Conservation (phyloP, 2,797 vertebrate species). For the Melanogrammus aeglefinus region DNA sequence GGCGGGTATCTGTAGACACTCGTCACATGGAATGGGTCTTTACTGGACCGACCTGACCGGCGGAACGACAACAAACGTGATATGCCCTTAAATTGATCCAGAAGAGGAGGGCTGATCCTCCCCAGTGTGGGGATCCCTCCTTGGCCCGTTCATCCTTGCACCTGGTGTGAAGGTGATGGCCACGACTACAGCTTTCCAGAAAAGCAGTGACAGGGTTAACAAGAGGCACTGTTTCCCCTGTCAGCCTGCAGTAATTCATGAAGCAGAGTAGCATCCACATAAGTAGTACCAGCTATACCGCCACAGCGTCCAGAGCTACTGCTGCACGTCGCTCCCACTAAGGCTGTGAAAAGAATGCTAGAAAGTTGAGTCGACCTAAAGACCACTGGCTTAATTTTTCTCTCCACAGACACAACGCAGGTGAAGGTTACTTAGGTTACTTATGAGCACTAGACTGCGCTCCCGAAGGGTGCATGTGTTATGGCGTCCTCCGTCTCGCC, state of each 20-base stretch:
- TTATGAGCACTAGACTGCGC: background rate
- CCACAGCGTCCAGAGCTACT: background rate
- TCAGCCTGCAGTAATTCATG: background rate
- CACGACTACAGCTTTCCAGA: background rate
- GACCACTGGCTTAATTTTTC: no score
- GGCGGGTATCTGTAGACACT: no score
- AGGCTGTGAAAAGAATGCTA: no score
- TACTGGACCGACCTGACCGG: no score
- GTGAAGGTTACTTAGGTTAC: no score
- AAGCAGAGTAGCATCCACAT: background rate
- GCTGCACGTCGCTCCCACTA: no score
- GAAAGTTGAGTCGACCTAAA: no score
- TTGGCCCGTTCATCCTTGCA: background rate
- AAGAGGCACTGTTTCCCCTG: background rate
- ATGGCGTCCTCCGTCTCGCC: background rate
- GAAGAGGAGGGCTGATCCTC: no score
- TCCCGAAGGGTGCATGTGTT: background rate
- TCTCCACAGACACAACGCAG: background rate
- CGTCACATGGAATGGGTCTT: no score
- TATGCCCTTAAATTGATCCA: no score
- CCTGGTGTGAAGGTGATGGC: background rate
- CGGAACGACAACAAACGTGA: no score
- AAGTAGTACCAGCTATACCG: background rate
- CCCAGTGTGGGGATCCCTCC: no score
- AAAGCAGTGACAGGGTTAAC: background rate